Base-by-base conservation (phyloP, 2,888 invertebrate genomes). In the Tinea semifulvella region DNA sequence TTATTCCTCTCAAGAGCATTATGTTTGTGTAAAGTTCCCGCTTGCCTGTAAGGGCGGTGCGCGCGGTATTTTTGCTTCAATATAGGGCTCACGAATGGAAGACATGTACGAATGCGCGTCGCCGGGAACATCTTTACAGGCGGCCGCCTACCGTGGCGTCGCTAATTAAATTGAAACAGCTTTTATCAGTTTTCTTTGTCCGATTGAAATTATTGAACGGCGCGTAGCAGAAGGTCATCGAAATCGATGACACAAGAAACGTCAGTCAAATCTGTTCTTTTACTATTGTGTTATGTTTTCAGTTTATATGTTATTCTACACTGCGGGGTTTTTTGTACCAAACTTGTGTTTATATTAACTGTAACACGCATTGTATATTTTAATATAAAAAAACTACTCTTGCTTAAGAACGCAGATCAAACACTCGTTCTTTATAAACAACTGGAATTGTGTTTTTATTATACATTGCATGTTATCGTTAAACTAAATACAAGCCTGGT, bases 41-140 rank as follows among this genome's bases (percentile, higher is more conserved):
- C 76, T 46, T 75, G 74, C 18, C 79, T 60, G 48, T 77, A 80
- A 2, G 80, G 79, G 11, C 74, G 63, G 49, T 79, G 79, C 25
- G 76, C 74, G 14, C 74, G 68, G 39, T 76, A 53, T 39, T 68
- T 63, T 49, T 64, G 71, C 49, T 63, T 71, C 49, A 75, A 75
- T 58, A 79, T 57, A 39, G 79, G 80, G 55, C 70, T 80, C 56
- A 79, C 76, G 57, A 80, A 74, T 61, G 79, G 80, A 59, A 79
- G 74, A 65, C 79, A 80, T 56, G 72, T 76, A 49, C 79, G 64
- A 55, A 80, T 68, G 52, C 76, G 74, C 58, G 76, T 70, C 60
- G 76, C 64, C 54, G 80, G 80, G 55, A 80, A 79, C 80, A 80
- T 80, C 54, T 59, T 36, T 3, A 16, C 4, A 5, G 3, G 5